These are phyloP conservation scores for Rhynchophorus ferrugineus DNA, from an alignment of 1,140 invertebrate species.

Conservation along the genomic window DNA sequence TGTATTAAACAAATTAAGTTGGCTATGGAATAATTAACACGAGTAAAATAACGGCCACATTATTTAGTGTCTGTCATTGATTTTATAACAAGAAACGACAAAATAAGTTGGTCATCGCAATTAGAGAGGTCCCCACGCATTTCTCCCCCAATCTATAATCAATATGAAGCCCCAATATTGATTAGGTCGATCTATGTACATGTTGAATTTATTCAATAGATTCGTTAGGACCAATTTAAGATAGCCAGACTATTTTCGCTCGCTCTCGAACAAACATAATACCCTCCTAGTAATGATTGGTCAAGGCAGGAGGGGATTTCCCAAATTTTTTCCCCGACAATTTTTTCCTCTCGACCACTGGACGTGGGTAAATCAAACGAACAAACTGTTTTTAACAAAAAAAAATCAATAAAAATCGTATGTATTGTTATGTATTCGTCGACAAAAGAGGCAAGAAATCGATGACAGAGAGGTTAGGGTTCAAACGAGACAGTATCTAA, in stretches of 20 bases:
- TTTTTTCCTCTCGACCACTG: conserved; percentile 3
- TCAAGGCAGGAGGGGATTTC: conserved; percentile 11
- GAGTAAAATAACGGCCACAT: no score
- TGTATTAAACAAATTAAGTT: no score
- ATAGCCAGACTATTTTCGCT: conserved; percentile 19
- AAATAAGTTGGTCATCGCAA: no score
- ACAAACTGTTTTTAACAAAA: not conserved
- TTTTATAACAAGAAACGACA: no score
- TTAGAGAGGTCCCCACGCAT: no score
- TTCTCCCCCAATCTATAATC: conserved; percentile 6
- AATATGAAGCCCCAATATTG: conserved; percentile 23
- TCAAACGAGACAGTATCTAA: conserved; percentile 27
- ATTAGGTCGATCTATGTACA: conserved; percentile 23
- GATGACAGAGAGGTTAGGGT: conserved; percentile 21
- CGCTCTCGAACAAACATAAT: conserved; percentile 21
- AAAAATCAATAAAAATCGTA: not conserved
- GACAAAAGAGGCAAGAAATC: conserved; percentile 9
- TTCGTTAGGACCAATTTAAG: conserved; percentile 32
- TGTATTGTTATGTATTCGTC: not conserved
- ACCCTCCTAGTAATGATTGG: conserved; percentile 16
- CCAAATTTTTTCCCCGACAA: conserved; percentile 7
- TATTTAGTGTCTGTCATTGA: no score
- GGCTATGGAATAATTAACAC: no score
- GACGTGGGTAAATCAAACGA: not conserved
- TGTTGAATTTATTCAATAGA: conserved; percentile 28